These are phyloP conservation scores for Adineta ricciae DNA, from an alignment of 2,888 invertebrate genomes.

Conservation along the genomic window DNA sequence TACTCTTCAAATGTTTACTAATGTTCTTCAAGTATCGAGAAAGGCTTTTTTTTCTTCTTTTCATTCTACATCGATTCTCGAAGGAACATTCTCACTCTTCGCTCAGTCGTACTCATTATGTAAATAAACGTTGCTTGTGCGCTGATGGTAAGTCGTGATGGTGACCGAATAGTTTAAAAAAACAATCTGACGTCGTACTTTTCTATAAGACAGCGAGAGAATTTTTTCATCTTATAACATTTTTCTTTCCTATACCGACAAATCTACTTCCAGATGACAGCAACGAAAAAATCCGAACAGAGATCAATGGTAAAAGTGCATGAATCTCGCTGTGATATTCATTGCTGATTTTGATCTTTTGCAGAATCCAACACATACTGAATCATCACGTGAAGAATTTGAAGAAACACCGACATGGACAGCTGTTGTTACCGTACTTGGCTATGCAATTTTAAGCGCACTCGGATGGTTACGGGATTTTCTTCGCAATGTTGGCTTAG, in stretches of 20 bases:
- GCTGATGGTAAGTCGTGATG: background rate
- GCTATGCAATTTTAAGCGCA: conserved; percentile 80
- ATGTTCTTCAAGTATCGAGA: background rate
- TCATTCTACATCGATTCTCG: background rate
- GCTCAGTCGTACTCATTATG: background rate
- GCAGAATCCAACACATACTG: background rate
- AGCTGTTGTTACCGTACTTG: conserved; percentile 71
- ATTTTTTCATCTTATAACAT: background rate
- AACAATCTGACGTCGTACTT: background rate
- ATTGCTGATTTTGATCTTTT: too few species aligned
- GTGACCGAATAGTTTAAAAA: background rate
- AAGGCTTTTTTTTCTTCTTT: background rate
- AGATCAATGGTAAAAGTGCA: background rate
- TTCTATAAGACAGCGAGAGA: background rate
- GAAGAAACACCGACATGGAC: conserved; percentile 72
- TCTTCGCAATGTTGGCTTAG: conserved; percentile 56
- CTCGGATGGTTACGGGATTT: conserved; percentile 85
- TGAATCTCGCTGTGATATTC: too few species aligned
- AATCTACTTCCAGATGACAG: background rate
- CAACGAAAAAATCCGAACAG: background rate
- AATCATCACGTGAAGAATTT: conserved; percentile 37
- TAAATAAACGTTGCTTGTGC: background rate
- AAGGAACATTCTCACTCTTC: background rate
- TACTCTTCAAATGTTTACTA: background rate
- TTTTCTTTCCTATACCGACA: background rate